phyloP scores from a whole-genome alignment of 2,888 invertebrate genomes.

The Plemyria rubiginata region DNA sequence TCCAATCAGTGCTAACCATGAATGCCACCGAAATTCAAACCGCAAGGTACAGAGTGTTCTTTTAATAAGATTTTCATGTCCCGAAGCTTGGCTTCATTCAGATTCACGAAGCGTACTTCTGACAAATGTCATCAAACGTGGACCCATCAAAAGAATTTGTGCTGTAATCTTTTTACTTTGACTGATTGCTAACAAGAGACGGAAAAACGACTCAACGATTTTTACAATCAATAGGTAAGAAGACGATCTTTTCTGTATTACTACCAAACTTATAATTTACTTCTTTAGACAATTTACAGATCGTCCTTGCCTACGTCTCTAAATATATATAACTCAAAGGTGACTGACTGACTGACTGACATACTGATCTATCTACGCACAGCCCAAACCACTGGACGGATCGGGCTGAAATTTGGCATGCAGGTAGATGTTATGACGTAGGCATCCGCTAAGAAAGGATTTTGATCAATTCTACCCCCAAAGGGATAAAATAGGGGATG shows the following conservation, averaged over 20 bases:
- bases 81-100: constrained; percentile 33
- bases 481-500: too few species aligned
- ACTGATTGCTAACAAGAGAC: constrained; percentile 47
- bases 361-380: too few species aligned
- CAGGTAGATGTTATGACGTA: too few species aligned
- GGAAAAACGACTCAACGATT: constrained; percentile 23
- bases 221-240: constrained; percentile 11
- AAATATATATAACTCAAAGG: too few species aligned
- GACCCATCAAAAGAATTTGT: constrained; percentile 45
- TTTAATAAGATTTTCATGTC: constrained; percentile 26
- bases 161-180: constrained; percentile 43
- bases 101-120: constrained; percentile 39
- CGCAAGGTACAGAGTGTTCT: constrained; percentile 24
- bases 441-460: too few species aligned
- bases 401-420: too few species aligned
- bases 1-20: constrained; percentile 18
- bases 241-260: neutral
- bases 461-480: too few species aligned
- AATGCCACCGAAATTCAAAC: constrained; percentile 18
- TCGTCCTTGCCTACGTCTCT: too few species aligned
- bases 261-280: neutral
- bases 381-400: too few species aligned
- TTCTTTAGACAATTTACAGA: too few species aligned
- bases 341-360: too few species aligned
- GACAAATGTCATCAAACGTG: constrained; percentile 42